Percentiles rank a stretch among this genome's conserved stretches.
These are phyloP conservation scores for Glareola pratincola DNA, from an alignment of 2,113 vertebrate species.

Conservation along the genomic window DNA sequence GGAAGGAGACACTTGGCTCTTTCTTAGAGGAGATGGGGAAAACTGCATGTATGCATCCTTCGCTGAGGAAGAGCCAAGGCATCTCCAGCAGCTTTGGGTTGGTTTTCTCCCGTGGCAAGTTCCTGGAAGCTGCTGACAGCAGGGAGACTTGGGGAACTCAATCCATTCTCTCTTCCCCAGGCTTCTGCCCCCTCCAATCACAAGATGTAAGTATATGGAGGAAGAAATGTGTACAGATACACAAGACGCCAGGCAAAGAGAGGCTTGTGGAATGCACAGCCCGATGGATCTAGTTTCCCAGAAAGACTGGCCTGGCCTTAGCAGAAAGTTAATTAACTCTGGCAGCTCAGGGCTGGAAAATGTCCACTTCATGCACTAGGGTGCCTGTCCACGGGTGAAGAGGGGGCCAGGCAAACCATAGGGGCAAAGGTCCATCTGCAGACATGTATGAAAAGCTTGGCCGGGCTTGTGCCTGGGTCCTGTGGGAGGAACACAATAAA, in stretches of 20 bases:
- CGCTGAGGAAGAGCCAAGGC: background rate
- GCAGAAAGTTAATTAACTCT: slow-evolving; percentile 60
- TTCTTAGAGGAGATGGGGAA: background rate
- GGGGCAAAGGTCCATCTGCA: slow-evolving; percentile 55
- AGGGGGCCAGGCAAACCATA: slow-evolving; percentile 45
- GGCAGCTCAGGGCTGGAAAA: slow-evolving; percentile 63
- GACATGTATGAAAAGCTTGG: background rate
- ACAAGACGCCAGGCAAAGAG: background rate
- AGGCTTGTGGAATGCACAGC: slow-evolving; percentile 43
- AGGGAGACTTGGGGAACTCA: background rate
- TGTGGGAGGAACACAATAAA: background rate
- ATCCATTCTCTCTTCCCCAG: background rate
- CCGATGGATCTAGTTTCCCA: slow-evolving; percentile 59
- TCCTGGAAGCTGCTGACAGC: background rate
- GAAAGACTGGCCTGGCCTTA: slow-evolving; percentile 48
- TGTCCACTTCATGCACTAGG: slow-evolving; percentile 21
- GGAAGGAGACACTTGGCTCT: background rate
- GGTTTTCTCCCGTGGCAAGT: background rate
- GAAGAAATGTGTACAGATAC: background rate
- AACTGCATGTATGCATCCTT: background rate
- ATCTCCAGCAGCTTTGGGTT: background rate
- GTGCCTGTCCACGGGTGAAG: slow-evolving; percentile 33
- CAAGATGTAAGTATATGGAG: background rate
- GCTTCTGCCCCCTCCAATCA: background rate
- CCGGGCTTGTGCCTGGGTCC: slow-evolving; percentile 2